Evolutionary conservation across 2,113 vertebrate species (phyloP).

Genomic region (Pangasianodon hypophthalmus): DNA sequence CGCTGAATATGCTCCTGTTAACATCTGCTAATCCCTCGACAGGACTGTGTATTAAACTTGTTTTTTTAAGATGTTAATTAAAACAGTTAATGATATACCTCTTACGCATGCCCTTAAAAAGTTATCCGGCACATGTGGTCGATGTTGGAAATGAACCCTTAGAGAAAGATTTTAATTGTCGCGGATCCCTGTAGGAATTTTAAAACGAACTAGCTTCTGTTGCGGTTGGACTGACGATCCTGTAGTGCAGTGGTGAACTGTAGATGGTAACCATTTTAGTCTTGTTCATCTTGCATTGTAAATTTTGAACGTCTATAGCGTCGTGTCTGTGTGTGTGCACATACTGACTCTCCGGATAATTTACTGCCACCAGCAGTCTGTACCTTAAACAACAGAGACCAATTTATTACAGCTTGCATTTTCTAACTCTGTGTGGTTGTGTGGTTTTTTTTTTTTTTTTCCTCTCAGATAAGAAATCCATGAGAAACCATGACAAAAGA

Average conservation of each 20-base stretch:
- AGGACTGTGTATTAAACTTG: conserved; percentile 53
- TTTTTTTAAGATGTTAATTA: conserved; percentile 60
- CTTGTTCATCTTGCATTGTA: conserved; percentile 80
- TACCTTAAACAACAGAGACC: conserved; percentile 88
- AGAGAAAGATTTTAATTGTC: conserved; percentile 68
- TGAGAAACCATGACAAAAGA: background rate
- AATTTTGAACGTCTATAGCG: conserved; percentile 81
- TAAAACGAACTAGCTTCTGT: conserved; percentile 77
- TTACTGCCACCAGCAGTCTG: conserved; percentile 90
- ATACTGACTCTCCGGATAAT: conserved; percentile 80
- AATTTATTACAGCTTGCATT: conserved; percentile 78
- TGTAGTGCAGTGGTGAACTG: conserved; percentile 76
- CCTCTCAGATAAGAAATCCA: background rate
- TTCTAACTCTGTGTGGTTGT: conserved; percentile 80
- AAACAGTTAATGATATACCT: conserved; percentile 53
- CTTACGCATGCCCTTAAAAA: conserved; percentile 85
- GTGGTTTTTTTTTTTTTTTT: conserved; percentile 5
- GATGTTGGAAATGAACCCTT: conserved; percentile 70
- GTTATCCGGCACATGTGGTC: conserved; percentile 74
- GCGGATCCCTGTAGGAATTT: conserved; percentile 88
- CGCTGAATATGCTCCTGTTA: conserved; percentile 10
- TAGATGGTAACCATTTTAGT: conserved; percentile 81
- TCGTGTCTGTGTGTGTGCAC: conserved; percentile 75
- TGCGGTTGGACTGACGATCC: conserved; percentile 56
- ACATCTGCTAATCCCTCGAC: conserved; percentile 13